A percentile compares a stretch with the other conserved stretches of the same genome.
Conservation (phyloP, 2,888 invertebrate species). For the Griposia aprilina region DNA sequence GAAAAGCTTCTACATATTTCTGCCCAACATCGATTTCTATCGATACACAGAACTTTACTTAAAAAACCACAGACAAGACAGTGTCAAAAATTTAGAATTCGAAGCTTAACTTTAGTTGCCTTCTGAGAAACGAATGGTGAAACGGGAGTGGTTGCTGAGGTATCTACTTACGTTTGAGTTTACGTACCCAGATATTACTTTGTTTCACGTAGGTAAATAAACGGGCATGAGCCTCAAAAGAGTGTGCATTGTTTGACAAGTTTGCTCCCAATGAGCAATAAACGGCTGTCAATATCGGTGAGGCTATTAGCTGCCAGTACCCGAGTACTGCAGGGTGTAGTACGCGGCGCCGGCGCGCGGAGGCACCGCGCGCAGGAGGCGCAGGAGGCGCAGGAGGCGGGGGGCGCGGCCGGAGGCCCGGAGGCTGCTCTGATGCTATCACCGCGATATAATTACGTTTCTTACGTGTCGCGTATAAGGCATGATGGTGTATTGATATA, state of each 20-base stretch:
- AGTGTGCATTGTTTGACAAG: neutral
- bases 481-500: slow-evolving; percentile 60
- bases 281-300: neutral
- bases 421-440: slow-evolving; percentile 57
- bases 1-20: too few species aligned
- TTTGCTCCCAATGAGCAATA: neutral
- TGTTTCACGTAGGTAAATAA: neutral
- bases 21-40: too few species aligned
- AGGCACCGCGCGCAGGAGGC: neutral
- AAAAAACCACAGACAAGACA: neutral
- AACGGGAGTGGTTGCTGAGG: too few species aligned
- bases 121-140: neutral
- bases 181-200: neutral
- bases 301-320: neutral
- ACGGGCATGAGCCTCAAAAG: neutral
- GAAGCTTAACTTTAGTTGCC: neutral
- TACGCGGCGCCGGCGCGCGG: neutral
- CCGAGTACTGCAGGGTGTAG: neutral
- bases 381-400: neutral
- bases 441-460: slow-evolving; percentile 55
- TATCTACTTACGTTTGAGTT: too few species aligned
- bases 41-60: neutral
- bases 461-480: slow-evolving; percentile 56
- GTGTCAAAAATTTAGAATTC: neutral
- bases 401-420: slow-evolving; percentile 59